Evolutionary conservation across 1,140 invertebrate genomes (phyloP).

Genomic region (Rhopalosiphum padi): DNA sequence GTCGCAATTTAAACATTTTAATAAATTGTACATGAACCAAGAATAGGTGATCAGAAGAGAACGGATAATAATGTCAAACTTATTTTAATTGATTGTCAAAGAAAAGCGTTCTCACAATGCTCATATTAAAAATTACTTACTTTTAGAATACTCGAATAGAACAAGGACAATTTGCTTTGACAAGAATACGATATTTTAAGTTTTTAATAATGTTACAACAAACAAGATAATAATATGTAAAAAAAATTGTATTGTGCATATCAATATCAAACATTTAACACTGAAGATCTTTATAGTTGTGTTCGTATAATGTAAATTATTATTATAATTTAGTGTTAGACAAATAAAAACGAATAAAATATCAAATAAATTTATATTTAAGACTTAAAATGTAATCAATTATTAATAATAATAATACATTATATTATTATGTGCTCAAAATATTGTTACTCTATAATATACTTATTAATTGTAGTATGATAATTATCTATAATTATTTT

Average conservation of each 20-base stretch:
- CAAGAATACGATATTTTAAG: not conserved
- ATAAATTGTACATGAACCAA: not conserved
- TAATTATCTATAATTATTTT: not conserved
- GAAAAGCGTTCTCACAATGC: not conserved
- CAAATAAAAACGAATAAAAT: not conserved
- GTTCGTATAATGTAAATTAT: not conserved
- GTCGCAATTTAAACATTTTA: not conserved
- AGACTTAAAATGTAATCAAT: not conserved
- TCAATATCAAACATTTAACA: not conserved
- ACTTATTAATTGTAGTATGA: not conserved
- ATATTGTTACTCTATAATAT: not conserved
- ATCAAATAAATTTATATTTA: not conserved
- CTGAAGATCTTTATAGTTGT: not conserved
- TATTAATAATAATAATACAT: not conserved
- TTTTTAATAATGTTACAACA: not conserved
- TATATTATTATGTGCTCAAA: not conserved
- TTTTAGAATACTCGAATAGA: not conserved
- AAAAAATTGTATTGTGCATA: not conserved
- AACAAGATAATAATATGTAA: not conserved
- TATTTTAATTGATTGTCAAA: not conserved
- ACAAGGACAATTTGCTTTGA: not conserved
- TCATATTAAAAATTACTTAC: not conserved
- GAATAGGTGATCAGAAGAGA: not conserved
- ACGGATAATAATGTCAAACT: not conserved
- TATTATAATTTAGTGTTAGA: not conserved